phyloP scores from a whole-genome alignment of 2,113 vertebrate species.

The Prochilodus magdalenae region DNA sequence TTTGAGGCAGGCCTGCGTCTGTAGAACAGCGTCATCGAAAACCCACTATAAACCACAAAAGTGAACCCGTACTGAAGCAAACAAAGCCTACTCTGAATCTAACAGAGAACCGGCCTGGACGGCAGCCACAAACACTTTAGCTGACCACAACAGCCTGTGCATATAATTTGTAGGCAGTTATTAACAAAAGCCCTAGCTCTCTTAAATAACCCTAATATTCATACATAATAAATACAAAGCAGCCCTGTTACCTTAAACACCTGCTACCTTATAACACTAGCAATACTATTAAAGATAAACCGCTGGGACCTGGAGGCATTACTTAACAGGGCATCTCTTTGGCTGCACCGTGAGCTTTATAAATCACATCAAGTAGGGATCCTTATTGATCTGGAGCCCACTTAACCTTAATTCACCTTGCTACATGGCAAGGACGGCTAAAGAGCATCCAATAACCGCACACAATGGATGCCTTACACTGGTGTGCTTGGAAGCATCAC shows the following conservation, averaged over 20 bases:
- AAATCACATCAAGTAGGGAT: constrained; percentile 48
- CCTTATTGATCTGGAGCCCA: constrained; percentile 57
- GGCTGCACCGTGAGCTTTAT: constrained; percentile 30
- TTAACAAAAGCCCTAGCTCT: background rate
- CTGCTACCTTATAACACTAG: background rate
- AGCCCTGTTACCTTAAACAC: background rate
- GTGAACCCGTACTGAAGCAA: background rate
- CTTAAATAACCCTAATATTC: background rate
- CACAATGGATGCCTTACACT: background rate
- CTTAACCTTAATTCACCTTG: constrained; percentile 45
- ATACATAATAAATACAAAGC: background rate
- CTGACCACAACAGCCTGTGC: background rate
- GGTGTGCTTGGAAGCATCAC: background rate
- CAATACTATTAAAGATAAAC: constrained; percentile 27
- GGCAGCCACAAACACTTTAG: background rate
- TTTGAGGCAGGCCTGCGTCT: background rate
- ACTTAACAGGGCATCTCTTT: constrained; percentile 13
- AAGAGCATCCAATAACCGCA: constrained; percentile 14
- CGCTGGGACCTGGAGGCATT: constrained; percentile 22
- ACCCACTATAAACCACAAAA: constrained; percentile 11
- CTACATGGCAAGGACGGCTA: constrained; percentile 25
- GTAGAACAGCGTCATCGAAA: background rate
- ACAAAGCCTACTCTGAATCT: background rate
- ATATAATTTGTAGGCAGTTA: background rate
- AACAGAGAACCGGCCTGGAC: background rate